Conservation (phyloP, 2,113 vertebrate genomes). For the Pteruthius melanotis region DNA sequence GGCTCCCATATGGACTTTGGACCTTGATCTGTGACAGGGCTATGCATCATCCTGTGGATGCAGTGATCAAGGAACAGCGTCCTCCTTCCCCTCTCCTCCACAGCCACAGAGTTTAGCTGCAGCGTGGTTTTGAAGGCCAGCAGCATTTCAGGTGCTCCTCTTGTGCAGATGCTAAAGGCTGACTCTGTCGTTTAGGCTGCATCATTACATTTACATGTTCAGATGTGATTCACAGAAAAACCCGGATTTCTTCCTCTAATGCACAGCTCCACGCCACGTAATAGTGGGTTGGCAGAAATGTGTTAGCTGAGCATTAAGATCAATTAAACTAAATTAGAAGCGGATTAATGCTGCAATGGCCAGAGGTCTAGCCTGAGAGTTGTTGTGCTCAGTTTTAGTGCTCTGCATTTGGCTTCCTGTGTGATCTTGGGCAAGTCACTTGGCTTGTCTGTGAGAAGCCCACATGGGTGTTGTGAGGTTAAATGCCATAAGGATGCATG, state of each 20-base stretch:
- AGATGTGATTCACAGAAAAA: background rate
- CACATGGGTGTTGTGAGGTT: background rate
- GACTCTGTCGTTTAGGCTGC: background rate
- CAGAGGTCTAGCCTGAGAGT: background rate
- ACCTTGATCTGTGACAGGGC: background rate
- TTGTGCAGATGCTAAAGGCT: background rate
- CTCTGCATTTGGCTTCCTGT: conserved; percentile 11
- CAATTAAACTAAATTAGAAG: background rate
- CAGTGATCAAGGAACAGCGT: background rate
- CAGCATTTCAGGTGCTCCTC: background rate
- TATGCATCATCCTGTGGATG: background rate
- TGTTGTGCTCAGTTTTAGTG: background rate
- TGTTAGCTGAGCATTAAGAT: background rate
- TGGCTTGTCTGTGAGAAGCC: background rate
- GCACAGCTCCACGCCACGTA: background rate
- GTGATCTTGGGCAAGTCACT: background rate
- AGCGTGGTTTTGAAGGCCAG: background rate
- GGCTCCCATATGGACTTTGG: background rate
- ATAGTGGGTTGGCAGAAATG: background rate
- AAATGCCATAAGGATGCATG: background rate
- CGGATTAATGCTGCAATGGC: background rate
- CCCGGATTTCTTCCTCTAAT: background rate
- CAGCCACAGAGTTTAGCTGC: background rate
- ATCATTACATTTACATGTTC: background rate
- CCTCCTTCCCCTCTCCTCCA: background rate